Base-by-base conservation (phyloP, 2,888 invertebrate species). In the Tetropium fuscum region DNA sequence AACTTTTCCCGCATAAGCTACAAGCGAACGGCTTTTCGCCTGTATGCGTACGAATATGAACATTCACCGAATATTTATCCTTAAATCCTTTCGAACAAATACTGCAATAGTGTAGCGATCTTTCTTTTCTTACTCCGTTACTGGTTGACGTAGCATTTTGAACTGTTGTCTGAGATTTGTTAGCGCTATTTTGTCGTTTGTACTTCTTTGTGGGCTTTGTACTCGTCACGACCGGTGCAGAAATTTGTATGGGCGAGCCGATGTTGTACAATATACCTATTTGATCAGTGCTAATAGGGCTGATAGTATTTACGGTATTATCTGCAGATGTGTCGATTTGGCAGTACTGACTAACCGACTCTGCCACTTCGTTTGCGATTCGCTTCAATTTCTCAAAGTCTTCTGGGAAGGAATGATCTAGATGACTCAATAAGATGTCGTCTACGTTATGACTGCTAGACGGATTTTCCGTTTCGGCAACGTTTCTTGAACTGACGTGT, bases 21-120 rank as follows among this genome's bases (percentile, higher is more conserved):
- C 98, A 98, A 25, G 93, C 88, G 82, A 98, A 98, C 0, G 98
- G 98, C 78, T 98, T 98, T 82, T 98, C 98, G 0, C 97, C 98
- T 0, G 98, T 98, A 80, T 98, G 98, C 18, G 98, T 98, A 72
- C 98, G 87, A 71, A 98, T 94, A 82, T 98, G 98, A 41, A 98
- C 98, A 80, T 98, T 98, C 54, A 98, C 95, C 62, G 97, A 94
- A 86, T 98, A 98, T 81, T 95, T 95, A 82, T 95, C 95, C 82
- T 95, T 95, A 83, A 95, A 95, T 2, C 95, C 95, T 79, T 94
- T 95, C 73, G 93, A 93, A 82, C 94, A 97, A 81, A 98, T 93
- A 80, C 93, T 90, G 85, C 98, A 90, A 82, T 96, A 92, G 82
- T 99, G 92, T 67, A 97, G 83, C 59, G 95, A 91, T 71, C 95